Base-by-base conservation (phyloP, 2,888 invertebrate genomes). In the Octodonta nipae region DNA sequence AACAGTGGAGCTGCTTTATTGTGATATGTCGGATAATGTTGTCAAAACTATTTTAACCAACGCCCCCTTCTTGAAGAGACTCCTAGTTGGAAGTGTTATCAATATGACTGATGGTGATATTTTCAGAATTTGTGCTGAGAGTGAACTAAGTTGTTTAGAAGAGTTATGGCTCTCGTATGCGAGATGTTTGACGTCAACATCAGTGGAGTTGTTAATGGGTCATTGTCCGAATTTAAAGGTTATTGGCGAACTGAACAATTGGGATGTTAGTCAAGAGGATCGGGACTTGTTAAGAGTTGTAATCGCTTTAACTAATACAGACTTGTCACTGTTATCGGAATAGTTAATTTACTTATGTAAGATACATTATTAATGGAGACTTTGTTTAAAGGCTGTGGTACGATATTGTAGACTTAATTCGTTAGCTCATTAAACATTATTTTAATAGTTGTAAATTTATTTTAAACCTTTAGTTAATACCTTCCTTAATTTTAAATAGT, bases 161-260 rank as follows among this genome's bases (percentile, higher is more conserved):
- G 72, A 74, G 36, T 61, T 79, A 34, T 77, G 78, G 75, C 74
- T 79, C 43, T 75, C 77, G 2, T 67, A 72, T 48, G 78, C 78
- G 0, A 71, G 73, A 5, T 70, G 71, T 29, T 60, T 79, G 15
- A 74, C 78, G 0, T 55, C 65, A 3, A 68, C 68, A 32, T 69
- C 75, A 0, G 73, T 78, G 26, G 74, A 78, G 61, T 55, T 76
- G 7, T 58, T 79, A 26, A 75, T 78, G 70, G 75, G 75, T 32
- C 66, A 67, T 42, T 78, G 77, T 45, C 75, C 75, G 1, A 75
- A 73, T 43, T 60, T 79, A 26, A 70, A 61, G 46, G 47, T 55
- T 39, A 61, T 79, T 7, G 79, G 79, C 0, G 73, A 78, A 52
- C 55, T 79, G 11, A 75, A 70, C 28, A 76, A 76, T 1, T 79